phyloP scores from a whole-genome alignment of 2,113 vertebrate genomes.

The Aptenodytes forsteri region DNA sequence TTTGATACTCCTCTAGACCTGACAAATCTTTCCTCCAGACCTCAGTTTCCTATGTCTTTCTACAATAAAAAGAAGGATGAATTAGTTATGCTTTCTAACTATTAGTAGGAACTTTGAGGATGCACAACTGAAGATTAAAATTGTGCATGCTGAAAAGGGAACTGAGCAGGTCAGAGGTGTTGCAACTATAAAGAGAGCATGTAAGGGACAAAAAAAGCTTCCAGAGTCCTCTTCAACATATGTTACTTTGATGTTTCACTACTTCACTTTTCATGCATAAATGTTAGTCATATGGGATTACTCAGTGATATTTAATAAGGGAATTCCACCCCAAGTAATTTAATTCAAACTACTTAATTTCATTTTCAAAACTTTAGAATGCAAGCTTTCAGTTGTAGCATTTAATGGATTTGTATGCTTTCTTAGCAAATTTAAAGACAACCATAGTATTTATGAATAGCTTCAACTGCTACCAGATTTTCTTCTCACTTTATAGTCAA shows the following conservation, averaged over 20 bases:
- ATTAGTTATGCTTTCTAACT: not conserved
- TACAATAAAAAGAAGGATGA: not conserved
- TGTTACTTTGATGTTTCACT: not conserved
- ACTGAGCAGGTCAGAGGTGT: not conserved
- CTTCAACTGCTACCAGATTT: not conserved
- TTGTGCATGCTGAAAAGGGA: not conserved
- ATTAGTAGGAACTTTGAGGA: not conserved
- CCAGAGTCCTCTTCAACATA: not conserved
- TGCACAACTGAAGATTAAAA: not conserved
- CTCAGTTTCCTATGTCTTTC: not conserved
- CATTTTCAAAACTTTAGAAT: not conserved
- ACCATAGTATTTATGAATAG: not conserved
- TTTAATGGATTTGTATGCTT: not conserved
- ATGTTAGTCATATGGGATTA: not conserved
- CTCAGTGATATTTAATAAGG: not conserved
- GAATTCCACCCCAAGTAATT: not conserved
- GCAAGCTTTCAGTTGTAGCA: not conserved
- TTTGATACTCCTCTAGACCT: not conserved
- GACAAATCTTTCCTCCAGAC: not conserved
- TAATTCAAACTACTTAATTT: not conserved
- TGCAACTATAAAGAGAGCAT: not conserved
- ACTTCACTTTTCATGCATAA: not conserved
- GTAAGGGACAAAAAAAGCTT: not conserved
- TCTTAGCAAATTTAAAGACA: not conserved
- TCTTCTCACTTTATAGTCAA: not conserved